These are phyloP conservation scores for Gadopsis marmoratus DNA, from an alignment of 2,797 vertebrate species.

Conservation along the genomic window DNA sequence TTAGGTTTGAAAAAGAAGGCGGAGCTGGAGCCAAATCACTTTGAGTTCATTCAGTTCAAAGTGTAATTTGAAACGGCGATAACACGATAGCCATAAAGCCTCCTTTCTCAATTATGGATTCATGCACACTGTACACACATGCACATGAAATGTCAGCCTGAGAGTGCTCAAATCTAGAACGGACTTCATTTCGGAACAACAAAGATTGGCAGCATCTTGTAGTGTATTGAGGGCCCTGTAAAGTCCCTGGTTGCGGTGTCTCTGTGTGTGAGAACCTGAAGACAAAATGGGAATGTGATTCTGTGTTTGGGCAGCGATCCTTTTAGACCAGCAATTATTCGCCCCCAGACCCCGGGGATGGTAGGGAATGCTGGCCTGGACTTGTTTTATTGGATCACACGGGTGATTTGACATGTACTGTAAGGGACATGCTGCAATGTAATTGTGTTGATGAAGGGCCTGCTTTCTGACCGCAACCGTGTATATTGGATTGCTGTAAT, in stretches of 20 bases:
- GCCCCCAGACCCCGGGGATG: conserved; percentile 15
- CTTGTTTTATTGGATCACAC: conserved; percentile 63
- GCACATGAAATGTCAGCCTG: not conserved
- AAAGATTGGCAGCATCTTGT: not conserved
- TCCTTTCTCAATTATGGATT: conserved; percentile 10
- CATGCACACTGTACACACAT: too few species aligned
- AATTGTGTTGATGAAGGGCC: conserved; percentile 66
- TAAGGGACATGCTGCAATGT: conserved; percentile 53
- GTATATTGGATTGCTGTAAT: conserved; percentile 67
- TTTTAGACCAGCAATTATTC: conserved; percentile 42
- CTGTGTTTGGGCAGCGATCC: conserved; percentile 18
- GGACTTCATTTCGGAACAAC: not conserved
- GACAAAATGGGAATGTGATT: conserved; percentile 35
- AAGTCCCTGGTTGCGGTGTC: not conserved
- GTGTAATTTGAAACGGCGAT: conserved; percentile 5
- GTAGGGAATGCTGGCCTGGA: conserved; percentile 30
- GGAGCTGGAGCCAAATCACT: conserved; percentile 21
- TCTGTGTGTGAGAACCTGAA: not conserved
- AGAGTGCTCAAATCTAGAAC: not conserved
- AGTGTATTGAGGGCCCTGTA: not conserved
- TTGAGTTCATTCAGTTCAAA: conserved; percentile 49
- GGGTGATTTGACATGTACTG: conserved; percentile 52
- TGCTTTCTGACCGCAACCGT: conserved; percentile 47
- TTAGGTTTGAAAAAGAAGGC: conserved; percentile 29
- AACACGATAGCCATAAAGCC: not conserved